Conservation (phyloP, 2,797 vertebrate genomes). For the Coreius guichenoti region DNA sequence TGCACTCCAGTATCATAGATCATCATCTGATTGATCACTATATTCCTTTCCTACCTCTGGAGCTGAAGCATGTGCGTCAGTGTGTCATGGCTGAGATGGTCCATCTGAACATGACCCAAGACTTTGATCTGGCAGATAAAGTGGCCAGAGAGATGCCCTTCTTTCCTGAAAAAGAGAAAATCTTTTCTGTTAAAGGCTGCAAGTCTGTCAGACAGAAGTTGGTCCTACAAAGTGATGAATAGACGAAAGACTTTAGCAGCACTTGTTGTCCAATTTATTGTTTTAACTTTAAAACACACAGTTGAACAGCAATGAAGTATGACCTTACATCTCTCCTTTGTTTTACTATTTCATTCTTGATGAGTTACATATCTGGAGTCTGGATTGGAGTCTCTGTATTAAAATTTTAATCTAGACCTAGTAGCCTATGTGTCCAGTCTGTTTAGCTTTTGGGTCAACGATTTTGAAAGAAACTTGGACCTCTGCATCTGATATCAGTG, state of each 20-base stretch:
- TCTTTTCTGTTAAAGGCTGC: conserved; percentile 35
- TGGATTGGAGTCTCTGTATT: not conserved
- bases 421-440: not conserved
- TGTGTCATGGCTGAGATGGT: conserved; percentile 15
- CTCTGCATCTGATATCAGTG: not conserved
- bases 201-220: conserved; percentile 21
- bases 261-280: not conserved
- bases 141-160: not conserved
- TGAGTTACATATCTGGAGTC: not conserved
- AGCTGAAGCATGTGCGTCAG: conserved; percentile 21
- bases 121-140: not conserved
- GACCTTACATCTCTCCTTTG: not conserved
- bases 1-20: not conserved
- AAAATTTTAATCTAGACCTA: not conserved
- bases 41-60: conserved; percentile 36
- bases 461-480: not conserved
- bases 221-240: not conserved
- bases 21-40: conserved; percentile 35
- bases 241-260: not conserved
- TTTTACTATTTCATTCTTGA: not conserved
- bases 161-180: not conserved
- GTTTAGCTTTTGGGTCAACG: not conserved
- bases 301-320: not conserved
- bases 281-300: not conserved
- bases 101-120: not conserved